A percentile compares a stretch with the other conserved stretches of the same genome.
These are phyloP conservation scores for Lithophane ornitopus DNA, from an alignment of 2,888 invertebrate genomes.

Conservation along the genomic window DNA sequence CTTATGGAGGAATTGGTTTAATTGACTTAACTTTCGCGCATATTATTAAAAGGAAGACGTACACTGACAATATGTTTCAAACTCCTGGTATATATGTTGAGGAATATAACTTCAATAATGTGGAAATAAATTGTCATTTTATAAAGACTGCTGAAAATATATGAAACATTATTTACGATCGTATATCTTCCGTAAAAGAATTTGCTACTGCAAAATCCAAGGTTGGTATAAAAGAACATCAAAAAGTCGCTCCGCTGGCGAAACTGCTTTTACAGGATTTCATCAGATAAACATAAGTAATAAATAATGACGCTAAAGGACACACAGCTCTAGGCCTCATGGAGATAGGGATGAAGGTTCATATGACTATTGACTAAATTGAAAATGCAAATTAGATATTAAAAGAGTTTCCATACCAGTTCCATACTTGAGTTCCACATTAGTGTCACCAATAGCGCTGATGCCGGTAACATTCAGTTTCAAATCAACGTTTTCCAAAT, in stretches of 20 bases:
- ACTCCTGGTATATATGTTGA: neutral
- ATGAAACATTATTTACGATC: neutral
- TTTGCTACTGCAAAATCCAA: no score
- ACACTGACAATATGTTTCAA: neutral
- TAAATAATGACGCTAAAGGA: no score
- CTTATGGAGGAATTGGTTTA: conserved; percentile 20
- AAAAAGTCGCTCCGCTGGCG: neutral
- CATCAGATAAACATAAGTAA: no score
- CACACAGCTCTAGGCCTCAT: neutral
- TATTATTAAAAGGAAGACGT: conserved; percentile 22
- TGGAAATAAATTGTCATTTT: neutral
- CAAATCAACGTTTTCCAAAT: conserved; percentile 73
- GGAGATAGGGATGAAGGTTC: neutral
- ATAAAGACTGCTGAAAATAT: neutral
- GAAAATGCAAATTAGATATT: neutral
- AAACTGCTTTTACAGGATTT: neutral
- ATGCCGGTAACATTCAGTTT: conserved; percentile 78
- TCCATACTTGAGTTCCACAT: conserved; percentile 77
- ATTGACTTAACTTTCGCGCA: conserved; percentile 26
- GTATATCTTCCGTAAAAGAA: neutral
- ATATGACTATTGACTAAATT: neutral
- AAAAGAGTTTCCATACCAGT: conserved; percentile 70
- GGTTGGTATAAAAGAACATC: neutral
- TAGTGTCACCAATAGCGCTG: conserved; percentile 78
- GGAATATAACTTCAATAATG: neutral